These are phyloP conservation scores for Cladorhizidae sp. DNA, from an alignment of 37 sponge, comb jelly and placozoan species.

Conservation along the genomic window DNA sequence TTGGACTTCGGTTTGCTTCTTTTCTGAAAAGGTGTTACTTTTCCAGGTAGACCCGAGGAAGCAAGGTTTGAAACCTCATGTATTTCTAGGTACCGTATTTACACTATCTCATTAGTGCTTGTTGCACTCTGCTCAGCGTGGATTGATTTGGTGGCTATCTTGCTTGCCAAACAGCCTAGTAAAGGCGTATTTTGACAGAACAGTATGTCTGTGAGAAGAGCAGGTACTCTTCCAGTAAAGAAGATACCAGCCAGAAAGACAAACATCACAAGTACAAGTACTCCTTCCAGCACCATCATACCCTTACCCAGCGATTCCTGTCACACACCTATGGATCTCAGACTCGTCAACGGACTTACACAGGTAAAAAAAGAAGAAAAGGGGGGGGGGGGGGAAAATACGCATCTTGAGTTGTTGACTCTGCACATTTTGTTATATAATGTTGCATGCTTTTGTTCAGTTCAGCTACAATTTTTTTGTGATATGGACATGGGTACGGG, in stretches of 20 bases:
- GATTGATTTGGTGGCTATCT: not conserved
- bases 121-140: no score
- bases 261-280: not conserved
- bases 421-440: not conserved
- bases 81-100: no score
- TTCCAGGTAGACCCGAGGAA: no score
- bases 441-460: no score
- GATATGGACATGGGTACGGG: not conserved
- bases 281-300: conserved; percentile 1
- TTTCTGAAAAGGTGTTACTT: no score
- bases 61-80: no score
- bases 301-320: conserved; percentile 5
- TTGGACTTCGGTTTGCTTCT: no score
- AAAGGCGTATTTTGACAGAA: not conserved
- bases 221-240: not conserved
- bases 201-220: conserved; percentile 18
- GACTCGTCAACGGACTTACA: conserved; percentile 26
- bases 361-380: conserved; percentile 18
- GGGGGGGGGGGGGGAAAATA: not conserved
- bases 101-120: no score
- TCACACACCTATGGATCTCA: conserved; percentile 30
- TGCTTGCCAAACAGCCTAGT: not conserved
- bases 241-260: conserved; percentile 2
- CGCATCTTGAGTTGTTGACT: conserved; percentile 5
- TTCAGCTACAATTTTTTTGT: not conserved